phyloP scores from a whole-genome alignment of 2,797 vertebrate genomes.

The Rhynchotus rufescens region DNA sequence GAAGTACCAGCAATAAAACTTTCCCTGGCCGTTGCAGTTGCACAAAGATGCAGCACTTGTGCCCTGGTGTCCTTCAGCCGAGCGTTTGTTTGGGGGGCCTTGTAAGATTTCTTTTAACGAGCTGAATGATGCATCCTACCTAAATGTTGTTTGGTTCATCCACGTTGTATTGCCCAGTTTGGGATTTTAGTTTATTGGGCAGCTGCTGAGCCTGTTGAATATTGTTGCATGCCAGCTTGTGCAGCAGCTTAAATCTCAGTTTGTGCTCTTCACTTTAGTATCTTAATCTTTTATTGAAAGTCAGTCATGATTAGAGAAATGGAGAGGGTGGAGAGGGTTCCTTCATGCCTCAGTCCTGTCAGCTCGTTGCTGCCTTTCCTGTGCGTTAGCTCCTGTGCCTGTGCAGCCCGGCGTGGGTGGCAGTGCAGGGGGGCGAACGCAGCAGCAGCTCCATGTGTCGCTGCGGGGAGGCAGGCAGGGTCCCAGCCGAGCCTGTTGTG shows the following conservation, averaged over 20 bases:
- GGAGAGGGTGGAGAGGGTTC: not conserved
- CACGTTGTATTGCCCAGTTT: not conserved
- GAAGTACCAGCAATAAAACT: not conserved
- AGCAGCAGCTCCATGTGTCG: not conserved
- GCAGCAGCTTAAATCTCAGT: not conserved
- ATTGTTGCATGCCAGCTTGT: not conserved
- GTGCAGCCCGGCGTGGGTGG: fast-evolving
- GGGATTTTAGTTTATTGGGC: not conserved
- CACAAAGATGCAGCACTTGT: not conserved
- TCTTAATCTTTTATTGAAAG: not conserved
- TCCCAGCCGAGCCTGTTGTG: not conserved
- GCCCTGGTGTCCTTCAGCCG: not conserved
- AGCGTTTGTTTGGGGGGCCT: not conserved
- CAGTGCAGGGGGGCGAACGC: not conserved
- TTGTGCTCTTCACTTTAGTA: not conserved
- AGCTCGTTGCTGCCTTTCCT: not conserved
- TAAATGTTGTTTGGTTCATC: not conserved
- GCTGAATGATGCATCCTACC: not conserved
- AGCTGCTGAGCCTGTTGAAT: not conserved
- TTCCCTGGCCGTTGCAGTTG: not conserved
- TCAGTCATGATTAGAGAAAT: not conserved
- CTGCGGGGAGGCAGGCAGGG: not conserved
- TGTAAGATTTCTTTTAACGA: not conserved
- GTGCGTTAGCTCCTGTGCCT: not conserved
- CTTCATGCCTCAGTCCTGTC: not conserved